Base-by-base conservation (phyloP, 2,888 invertebrate species). In the Chymomyza caudatula region DNA sequence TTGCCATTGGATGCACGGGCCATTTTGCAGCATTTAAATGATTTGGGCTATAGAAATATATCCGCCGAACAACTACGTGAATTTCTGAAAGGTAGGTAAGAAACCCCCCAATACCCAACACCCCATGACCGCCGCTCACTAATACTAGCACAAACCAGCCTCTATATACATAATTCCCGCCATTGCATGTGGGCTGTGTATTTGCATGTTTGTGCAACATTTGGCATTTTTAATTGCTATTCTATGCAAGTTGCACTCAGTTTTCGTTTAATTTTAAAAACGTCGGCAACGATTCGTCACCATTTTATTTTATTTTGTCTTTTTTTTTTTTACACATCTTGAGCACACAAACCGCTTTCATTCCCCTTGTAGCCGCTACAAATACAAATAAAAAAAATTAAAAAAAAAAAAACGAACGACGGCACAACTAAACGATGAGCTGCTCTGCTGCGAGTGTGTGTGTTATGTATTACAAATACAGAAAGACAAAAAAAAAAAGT, bases 41-140 rank as follows among this genome's bases (percentile, higher is more conserved):
- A 94, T 84, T 91, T 95, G 80, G 96, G 96, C 64, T 95, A 95
- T 86, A 92, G 93, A 63, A 95, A 95, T 86, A 93, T 96, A 75
- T 94, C 93, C 67, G 93, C 94, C 17, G 92, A 93, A 88, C 94
- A 95, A 86, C 91, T 96, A 60, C 95, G 95, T 91, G 94, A 93
- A 88, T 96, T 96, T 88, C 94, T 96, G 86, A 94, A 93, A 92
- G 95, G 96, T 95, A 91, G 87, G 82, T 57, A 60, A 58, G 60
- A 57, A 22, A n/a, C 11, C 47, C 22, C 54, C 22, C 54, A 54
- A 29, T n/a, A n/a, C n/a, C n/a, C 13, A 37, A 5, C 44, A 47
- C 15, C 57, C 19, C 20, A 17, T 52, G 25, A 42, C 49, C 22
- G 44, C 57, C 56, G 43, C 44, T 17, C 20, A 22, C 58, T n/a